Evolutionary conservation across 2,888 invertebrate species (phyloP).

Genomic region (Clanis bilineata): DNA sequence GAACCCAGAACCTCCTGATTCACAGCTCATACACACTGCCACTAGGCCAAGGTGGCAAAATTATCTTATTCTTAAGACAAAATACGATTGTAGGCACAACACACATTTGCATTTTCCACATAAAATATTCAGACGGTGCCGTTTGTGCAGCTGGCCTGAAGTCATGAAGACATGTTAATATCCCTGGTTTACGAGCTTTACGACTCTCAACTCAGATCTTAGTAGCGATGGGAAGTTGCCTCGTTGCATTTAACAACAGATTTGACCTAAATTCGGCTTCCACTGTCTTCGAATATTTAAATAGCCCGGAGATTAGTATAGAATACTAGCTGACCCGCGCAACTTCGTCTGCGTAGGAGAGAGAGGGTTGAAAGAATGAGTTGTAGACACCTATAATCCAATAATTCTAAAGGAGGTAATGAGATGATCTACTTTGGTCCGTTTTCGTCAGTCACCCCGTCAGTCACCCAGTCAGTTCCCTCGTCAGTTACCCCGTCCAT

Average conservation of each 20-base stretch:
- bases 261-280: slow-evolving; percentile 37
- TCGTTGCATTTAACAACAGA: slow-evolving; percentile 51
- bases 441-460: no score
- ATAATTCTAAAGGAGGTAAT: no score
- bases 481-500: no score
- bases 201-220: slow-evolving; percentile 4
- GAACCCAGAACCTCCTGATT: no score
- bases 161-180: slow-evolving; percentile 15
- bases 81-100: neutral
- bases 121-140: slow-evolving; percentile 7
- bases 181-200: slow-evolving; percentile 17
- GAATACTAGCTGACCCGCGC: no score
- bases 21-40: no score
- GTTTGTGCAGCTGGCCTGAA: slow-evolving; percentile 1
- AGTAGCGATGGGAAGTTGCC: slow-evolving; percentile 24
- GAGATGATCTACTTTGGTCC: no score
- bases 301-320: neutral
- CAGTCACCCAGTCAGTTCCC: no score
- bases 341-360: no score
- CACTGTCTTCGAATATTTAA: slow-evolving; percentile 41
- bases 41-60: neutral
- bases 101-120: neutral
- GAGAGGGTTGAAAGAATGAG: no score
- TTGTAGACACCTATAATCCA: no score
- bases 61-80: neutral